Percentiles rank a stretch among this genome's conserved stretches.
Evolutionary conservation across 2,797 vertebrate species (phyloP).

Genomic region (Girardinus metallicus): DNA sequence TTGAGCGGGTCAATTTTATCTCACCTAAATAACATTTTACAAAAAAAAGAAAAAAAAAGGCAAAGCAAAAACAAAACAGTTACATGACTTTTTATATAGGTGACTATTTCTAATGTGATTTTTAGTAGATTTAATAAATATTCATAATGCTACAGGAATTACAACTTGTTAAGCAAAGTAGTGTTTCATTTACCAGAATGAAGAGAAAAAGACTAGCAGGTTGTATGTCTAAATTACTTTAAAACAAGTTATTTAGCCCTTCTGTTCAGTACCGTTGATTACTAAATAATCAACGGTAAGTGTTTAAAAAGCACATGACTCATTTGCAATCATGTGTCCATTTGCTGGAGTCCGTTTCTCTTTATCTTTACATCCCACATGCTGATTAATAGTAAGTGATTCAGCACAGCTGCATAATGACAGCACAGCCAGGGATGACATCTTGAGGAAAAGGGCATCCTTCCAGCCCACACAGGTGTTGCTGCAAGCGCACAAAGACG

Average conservation of each 20-base stretch:
- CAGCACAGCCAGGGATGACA: neutral
- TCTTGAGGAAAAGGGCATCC: conserved; percentile 28
- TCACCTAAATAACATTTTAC: neutral
- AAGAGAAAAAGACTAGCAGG: neutral
- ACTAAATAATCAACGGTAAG: too few relatives aligned
- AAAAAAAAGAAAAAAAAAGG: neutral
- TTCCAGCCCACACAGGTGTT: conserved; percentile 30
- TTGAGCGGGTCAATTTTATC: neutral
- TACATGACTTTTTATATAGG: neutral
- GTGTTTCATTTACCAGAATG: neutral
- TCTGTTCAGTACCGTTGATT: neutral
- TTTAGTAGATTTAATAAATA: neutral
- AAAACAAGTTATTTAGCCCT: neutral
- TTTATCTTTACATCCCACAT: neutral
- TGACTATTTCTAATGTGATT: neutral
- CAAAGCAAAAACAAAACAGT: neutral
- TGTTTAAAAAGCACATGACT: neutral
- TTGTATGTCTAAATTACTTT: neutral
- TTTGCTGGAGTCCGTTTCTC: neutral
- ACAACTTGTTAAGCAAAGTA: neutral
- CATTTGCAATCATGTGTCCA: neutral
- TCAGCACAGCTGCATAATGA: neutral
- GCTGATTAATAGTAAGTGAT: neutral
- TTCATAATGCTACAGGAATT: neutral
- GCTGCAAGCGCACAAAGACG: conserved; percentile 20